Evolutionary conservation across 2,888 invertebrate genomes (phyloP).

Genomic region (Prosapia bicincta): DNA sequence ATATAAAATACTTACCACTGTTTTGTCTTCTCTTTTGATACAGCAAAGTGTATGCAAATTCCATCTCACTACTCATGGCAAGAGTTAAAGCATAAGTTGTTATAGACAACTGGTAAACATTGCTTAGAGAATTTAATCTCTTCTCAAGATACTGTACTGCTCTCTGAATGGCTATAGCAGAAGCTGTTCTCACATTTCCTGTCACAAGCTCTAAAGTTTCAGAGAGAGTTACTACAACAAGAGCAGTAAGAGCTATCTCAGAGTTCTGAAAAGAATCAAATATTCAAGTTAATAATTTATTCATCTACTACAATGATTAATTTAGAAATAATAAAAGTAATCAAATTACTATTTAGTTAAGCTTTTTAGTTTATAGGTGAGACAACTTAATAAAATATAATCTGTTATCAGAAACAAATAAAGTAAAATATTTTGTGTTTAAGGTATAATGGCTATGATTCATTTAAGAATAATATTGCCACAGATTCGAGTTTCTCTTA

Average conservation of each 20-base stretch:
- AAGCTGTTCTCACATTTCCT: conserved; percentile 43
- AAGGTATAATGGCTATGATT: too few species aligned
- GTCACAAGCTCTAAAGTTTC: conserved; percentile 42
- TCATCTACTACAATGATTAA: not conserved
- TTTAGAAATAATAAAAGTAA: not conserved
- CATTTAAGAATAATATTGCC: too few species aligned
- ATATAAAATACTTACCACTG: conserved; percentile 28
- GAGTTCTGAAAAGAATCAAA: conserved; percentile 23
- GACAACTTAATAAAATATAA: not conserved
- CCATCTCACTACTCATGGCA: conserved; percentile 45
- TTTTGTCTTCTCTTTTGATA: conserved; percentile 25
- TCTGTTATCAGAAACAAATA: too few species aligned
- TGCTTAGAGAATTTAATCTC: conserved; percentile 42
- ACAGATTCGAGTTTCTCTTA: too few species aligned
- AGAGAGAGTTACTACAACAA: conserved; percentile 50
- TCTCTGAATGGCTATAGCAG: conserved; percentile 41
- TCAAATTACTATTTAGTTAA: not conserved
- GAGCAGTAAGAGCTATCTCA: conserved; percentile 50
- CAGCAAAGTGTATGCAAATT: conserved; percentile 44
- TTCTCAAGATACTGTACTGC: conserved; percentile 45
- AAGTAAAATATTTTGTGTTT: too few species aligned
- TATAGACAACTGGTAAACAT: conserved; percentile 51
- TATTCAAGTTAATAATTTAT: not conserved
- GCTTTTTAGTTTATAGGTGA: not conserved
- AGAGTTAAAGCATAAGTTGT: conserved; percentile 50